Base-by-base conservation (phyloP, 2,113 vertebrate genomes). In the Cephalophus harveyi region DNA sequence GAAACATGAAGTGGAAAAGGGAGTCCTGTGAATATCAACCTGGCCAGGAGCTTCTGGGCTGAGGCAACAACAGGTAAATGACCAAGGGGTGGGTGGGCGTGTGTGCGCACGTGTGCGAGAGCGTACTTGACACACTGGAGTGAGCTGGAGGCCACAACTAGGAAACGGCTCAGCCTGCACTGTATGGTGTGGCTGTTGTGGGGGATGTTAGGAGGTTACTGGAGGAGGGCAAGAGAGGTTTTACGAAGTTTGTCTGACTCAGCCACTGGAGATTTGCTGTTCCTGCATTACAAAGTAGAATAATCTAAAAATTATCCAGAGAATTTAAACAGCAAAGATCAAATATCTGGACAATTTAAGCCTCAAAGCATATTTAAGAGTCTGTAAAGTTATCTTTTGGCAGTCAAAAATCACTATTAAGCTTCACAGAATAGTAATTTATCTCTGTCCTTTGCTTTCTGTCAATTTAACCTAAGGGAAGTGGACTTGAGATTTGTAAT, bases 401-500 rank as follows among this genome's bases (percentile, higher is more conserved):
- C 84, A 84, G 84, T 92, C 59, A 86, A 46, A 89, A 88, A 83
- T 91, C 30, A 78, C 55, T 48, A 30, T 33, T 54, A 67, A 54
- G 36, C 57, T 64, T 88, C 84, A 50, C 5, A 57, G 60, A 36
- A 74, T 11, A 55, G 74, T 36, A 43, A 62, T 89, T 88, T 82
- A 60, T 83, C 48, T 96, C 74, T 67, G 54, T 67, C 19, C 46
- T 43, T 86, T 62, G 55, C 21, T 83, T 83, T 96, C 64, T 96
- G 92, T 91, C 88, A 92, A 82, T 83, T 95, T 92, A 57, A 62
- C 95, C 88, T 62, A 36, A 97, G 88, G 92, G 28, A 91, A 96
- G 67, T 21, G n/a, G 60, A 57, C 64, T 84, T 25, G 55, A 93
- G 62, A 83, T 78, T 88, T 33, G 67, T 64, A 71, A 91, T 21